Percentiles rank a stretch among this genome's conserved stretches.
Conservation (phyloP, 64 coral and sea anemone genomes). For the Montipora foliosa region DNA sequence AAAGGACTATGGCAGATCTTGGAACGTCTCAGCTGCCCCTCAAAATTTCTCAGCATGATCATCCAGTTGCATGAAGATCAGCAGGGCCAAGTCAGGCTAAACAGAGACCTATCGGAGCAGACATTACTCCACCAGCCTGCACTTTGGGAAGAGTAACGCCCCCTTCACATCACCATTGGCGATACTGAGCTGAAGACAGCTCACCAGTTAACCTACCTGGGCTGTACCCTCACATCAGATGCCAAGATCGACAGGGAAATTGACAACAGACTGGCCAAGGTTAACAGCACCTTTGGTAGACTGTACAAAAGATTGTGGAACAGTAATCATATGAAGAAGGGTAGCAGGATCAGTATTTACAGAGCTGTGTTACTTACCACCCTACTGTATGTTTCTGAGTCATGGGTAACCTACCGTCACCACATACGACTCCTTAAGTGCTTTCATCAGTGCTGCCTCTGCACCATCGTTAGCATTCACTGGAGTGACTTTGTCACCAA, state of each 20-base stretch:
- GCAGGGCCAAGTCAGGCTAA: background rate
- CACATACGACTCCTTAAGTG: background rate
- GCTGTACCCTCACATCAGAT: background rate
- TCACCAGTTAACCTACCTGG: too few relatives aligned
- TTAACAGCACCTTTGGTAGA: background rate
- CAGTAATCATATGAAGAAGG: background rate
- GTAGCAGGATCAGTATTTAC: background rate
- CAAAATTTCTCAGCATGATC: background rate
- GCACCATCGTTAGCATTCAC: conserved; percentile 40
- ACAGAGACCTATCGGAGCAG: background rate
- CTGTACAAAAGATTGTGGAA: background rate
- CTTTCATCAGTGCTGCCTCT: conserved; percentile 44
- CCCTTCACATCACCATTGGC: background rate
- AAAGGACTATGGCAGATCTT: background rate
- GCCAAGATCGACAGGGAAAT: background rate
- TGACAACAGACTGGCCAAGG: background rate
- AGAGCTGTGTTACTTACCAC: background rate
- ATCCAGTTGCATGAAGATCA: background rate
- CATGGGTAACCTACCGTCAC: background rate
- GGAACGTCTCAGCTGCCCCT: background rate
- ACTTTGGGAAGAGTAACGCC: background rate
- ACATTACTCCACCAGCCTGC: background rate
- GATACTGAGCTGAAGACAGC: too few relatives aligned
- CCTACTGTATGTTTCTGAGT: too few relatives aligned
- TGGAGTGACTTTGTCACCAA: conserved; percentile 15